A percentile compares a stretch with the other conserved stretches of the same genome.
phyloP scores from a whole-genome alignment of 2,113 vertebrate species.

The Piliocolobus tephrosceles region DNA sequence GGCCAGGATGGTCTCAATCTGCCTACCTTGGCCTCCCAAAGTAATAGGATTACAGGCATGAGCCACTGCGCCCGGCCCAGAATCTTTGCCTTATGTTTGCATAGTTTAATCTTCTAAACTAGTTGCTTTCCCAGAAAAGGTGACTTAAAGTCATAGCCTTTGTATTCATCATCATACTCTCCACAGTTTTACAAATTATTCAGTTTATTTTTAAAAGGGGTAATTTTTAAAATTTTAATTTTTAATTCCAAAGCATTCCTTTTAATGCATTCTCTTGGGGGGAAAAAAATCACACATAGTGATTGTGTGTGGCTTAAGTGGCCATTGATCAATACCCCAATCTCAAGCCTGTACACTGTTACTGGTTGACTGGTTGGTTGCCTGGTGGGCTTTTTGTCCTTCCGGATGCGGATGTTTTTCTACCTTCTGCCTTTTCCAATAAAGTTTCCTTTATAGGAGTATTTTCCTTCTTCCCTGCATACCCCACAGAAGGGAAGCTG shows the following conservation, averaged over 20 bases:
- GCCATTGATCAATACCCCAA: background rate
- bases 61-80: background rate
- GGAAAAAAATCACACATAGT: background rate
- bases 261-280: background rate
- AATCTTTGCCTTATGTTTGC: background rate
- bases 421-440: background rate
- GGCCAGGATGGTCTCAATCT: too few relatives aligned
- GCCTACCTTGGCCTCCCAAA: too few relatives aligned
- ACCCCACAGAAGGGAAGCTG: background rate
- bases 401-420: background rate
- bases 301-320: background rate
- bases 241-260: background rate
- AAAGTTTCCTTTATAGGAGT: background rate
- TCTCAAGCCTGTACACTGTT: background rate
- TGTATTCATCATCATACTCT: background rate
- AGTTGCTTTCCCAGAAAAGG: background rate
- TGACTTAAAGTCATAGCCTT: background rate
- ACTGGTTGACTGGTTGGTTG: background rate
- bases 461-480: background rate
- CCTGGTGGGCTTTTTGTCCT: background rate
- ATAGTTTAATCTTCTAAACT: constrained; percentile 2
- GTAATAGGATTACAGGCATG: too few relatives aligned
- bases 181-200: background rate
- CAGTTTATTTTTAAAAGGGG: background rate
- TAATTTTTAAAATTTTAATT: background rate